Conservation (phyloP, 2,888 invertebrate genomes). For the Scaptomyza caliginosa region DNA sequence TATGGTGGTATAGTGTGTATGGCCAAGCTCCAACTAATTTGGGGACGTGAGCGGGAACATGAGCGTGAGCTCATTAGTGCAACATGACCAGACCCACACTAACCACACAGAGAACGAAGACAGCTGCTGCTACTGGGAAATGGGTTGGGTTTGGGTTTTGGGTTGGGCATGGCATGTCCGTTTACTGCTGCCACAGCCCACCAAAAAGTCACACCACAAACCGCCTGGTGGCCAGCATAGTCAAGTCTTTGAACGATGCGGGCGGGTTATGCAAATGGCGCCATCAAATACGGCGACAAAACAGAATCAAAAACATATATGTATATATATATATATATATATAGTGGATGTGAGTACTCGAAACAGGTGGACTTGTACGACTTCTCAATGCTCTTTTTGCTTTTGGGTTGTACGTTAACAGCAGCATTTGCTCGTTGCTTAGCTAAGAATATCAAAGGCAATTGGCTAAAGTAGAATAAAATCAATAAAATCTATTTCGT, state of each 20-base stretch:
- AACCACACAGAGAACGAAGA: slow-evolving; percentile 12
- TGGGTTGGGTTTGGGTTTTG: background rate
- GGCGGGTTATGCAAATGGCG: slow-evolving; percentile 43
- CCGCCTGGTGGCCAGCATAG: background rate
- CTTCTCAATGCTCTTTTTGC: slow-evolving; percentile 13
- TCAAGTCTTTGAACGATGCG: slow-evolving; percentile 6
- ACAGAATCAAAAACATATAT: slow-evolving; percentile 1
- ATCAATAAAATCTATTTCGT: no score
- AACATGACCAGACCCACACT: slow-evolving; percentile 47
- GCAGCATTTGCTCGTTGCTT: background rate
- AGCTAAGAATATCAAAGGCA: background rate
- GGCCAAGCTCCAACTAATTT: background rate
- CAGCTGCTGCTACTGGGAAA: slow-evolving; percentile 21
- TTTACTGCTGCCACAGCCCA: background rate
- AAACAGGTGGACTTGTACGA: slow-evolving; percentile 8
- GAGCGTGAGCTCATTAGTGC: slow-evolving; percentile 57
- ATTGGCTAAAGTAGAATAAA: background rate
- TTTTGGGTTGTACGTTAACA: background rate
- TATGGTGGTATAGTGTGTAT: background rate
- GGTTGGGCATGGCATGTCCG: slow-evolving; percentile 10
- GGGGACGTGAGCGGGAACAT: slow-evolving; percentile 22
- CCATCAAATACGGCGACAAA: slow-evolving; percentile 11
- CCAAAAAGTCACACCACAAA: background rate
- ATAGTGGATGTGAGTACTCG: background rate
- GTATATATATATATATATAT: background rate